Evolutionary conservation across 1,140 invertebrate genomes (phyloP).

Genomic region (Tribolium madens): DNA sequence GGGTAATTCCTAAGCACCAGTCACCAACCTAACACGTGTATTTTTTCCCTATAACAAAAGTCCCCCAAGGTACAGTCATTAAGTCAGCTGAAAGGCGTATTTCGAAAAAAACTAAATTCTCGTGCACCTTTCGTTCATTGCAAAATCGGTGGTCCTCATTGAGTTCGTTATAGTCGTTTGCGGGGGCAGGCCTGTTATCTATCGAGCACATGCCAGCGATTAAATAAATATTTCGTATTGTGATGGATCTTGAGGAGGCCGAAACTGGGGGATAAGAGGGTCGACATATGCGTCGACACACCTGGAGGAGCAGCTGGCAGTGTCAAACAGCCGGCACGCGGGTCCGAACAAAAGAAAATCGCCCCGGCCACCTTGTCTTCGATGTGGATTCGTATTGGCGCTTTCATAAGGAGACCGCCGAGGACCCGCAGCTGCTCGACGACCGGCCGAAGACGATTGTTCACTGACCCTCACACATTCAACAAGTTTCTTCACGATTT

Average conservation of each 20-base stretch:
- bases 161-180: neutral
- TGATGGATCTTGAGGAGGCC: constrained; percentile 29
- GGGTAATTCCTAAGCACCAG: too few species aligned
- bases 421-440: constrained; percentile 33
- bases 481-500: constrained; percentile 34
- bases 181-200: constrained; percentile 22
- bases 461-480: constrained; percentile 28
- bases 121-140: neutral
- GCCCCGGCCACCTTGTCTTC: constrained; percentile 33
- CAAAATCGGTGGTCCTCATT: neutral
- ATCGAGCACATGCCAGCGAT: constrained; percentile 22
- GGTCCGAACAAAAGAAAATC: constrained; percentile 38
- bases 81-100: neutral
- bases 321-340: constrained; percentile 35
- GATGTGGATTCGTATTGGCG: constrained; percentile 31
- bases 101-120: neutral
- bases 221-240: constrained; percentile 37
- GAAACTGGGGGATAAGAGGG: constrained; percentile 8
- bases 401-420: constrained; percentile 21
- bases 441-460: constrained; percentile 36
- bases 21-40: neutral
- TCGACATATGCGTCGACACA: constrained; percentile 36
- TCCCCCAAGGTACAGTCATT: neutral
- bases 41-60: neutral
- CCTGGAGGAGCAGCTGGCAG: constrained; percentile 30